Conservation (phyloP, 2,113 vertebrate genomes). For the Macquaria australasica region DNA sequence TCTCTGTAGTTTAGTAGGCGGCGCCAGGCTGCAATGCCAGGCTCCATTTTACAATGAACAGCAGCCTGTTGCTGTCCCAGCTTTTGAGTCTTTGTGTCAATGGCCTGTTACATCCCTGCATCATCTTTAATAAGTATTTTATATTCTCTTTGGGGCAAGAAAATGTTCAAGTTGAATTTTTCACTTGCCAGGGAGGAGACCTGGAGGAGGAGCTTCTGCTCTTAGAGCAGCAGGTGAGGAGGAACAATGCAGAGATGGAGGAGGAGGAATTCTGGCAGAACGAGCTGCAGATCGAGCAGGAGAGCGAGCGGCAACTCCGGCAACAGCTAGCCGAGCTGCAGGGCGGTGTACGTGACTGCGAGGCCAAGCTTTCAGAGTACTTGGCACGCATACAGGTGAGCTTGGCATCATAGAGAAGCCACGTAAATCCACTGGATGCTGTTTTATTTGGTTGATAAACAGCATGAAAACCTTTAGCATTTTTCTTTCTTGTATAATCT, state of each 20-base stretch:
- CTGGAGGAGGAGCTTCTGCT: constrained; percentile 91
- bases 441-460: background rate
- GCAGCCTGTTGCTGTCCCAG: background rate
- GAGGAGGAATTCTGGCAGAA: constrained; percentile 98
- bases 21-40: background rate
- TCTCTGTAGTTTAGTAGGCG: background rate
- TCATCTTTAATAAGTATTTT: background rate
- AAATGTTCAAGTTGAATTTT: background rate
- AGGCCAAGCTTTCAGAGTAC: constrained; percentile 89
- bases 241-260: constrained; percentile 92
- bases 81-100: background rate
- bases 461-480: background rate
- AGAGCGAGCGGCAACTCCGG: constrained; percentile 92
- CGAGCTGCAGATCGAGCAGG: constrained; percentile 94
- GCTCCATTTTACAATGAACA: background rate
- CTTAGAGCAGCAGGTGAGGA: constrained; percentile 92
- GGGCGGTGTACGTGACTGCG: constrained; percentile 88
- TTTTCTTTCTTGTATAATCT: background rate
- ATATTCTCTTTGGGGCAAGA: background rate
- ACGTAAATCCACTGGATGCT: background rate
- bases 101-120: background rate
- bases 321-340: constrained; percentile 92
- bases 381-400: constrained; percentile 86
- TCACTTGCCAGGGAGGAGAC: constrained; percentile 47
- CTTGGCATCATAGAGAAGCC: background rate